Conservation (phyloP, 2,113 vertebrate genomes). For the Bubalus kerabau region DNA sequence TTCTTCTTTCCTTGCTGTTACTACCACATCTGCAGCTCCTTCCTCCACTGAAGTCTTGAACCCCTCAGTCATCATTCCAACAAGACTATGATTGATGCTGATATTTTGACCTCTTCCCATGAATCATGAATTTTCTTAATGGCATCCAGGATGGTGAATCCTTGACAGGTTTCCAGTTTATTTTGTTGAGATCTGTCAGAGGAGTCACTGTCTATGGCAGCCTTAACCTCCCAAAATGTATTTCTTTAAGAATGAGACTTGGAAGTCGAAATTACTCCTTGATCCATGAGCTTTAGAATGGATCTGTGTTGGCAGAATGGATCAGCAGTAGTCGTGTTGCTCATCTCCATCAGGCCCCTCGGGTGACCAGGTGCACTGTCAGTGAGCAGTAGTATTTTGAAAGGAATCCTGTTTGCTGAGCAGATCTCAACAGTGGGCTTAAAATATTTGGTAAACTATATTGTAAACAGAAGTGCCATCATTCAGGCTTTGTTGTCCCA, state of each 20-base stretch:
- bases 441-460: background rate
- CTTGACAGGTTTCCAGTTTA: background rate
- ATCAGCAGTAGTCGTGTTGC: background rate
- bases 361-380: background rate
- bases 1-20: background rate
- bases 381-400: background rate
- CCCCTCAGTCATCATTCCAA: background rate
- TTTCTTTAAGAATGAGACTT: background rate
- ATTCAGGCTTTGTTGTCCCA: background rate
- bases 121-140: background rate
- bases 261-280: background rate
- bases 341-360: background rate
- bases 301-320: background rate
- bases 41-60: background rate
- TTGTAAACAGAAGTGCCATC: background rate
- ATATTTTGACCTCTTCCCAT: background rate
- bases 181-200: background rate
- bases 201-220: background rate
- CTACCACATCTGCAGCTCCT: background rate
- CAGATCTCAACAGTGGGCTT: background rate
- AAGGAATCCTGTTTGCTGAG: background rate
- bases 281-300: background rate
- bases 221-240: background rate
- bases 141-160: background rate
- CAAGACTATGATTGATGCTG: background rate